Evolutionary conservation across 2,888 invertebrate species (phyloP).

Genomic region (Boloria selene): DNA sequence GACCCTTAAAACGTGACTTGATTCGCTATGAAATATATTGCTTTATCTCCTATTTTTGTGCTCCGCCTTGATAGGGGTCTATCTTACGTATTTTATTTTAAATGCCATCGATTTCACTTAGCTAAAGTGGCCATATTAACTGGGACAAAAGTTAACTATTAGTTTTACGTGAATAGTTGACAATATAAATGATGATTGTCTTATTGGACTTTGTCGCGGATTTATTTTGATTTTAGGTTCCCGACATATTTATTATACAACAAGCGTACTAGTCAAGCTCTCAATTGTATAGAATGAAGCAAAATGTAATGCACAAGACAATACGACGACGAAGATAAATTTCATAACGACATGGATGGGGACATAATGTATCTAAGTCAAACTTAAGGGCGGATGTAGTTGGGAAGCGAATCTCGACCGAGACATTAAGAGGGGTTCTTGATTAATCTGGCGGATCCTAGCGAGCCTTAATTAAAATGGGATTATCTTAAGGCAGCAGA

Average conservation of each 20-base stretch:
- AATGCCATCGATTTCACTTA: neutral
- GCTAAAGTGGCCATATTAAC: neutral
- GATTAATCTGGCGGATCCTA: conserved; percentile 64
- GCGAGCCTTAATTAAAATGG: conserved; percentile 70
- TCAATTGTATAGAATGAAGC: neutral
- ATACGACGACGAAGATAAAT: conserved; percentile 15
- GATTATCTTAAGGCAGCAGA: conserved; percentile 63
- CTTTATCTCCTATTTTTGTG: conserved; percentile 20
- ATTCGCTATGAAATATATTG: conserved; percentile 20
- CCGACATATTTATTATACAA: neutral
- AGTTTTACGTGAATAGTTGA: too few species aligned
- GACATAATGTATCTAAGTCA: conserved; percentile 30
- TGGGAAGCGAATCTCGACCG: conserved; percentile 36
- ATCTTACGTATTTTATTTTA: conserved; percentile 14
- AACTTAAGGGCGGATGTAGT: conserved; percentile 39
- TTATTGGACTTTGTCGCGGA: too few species aligned
- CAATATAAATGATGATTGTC: too few species aligned
- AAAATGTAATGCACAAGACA: neutral
- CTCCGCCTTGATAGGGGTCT: conserved; percentile 8
- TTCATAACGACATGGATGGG: conserved; percentile 21
- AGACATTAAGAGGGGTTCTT: conserved; percentile 51
- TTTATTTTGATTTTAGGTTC: too few species aligned
- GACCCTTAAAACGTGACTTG: conserved; percentile 29
- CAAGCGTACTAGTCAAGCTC: neutral
- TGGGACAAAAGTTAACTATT: too few species aligned